phyloP scores from a whole-genome alignment of 2,888 invertebrate genomes.

The Aporophyla lueneburgensis region DNA sequence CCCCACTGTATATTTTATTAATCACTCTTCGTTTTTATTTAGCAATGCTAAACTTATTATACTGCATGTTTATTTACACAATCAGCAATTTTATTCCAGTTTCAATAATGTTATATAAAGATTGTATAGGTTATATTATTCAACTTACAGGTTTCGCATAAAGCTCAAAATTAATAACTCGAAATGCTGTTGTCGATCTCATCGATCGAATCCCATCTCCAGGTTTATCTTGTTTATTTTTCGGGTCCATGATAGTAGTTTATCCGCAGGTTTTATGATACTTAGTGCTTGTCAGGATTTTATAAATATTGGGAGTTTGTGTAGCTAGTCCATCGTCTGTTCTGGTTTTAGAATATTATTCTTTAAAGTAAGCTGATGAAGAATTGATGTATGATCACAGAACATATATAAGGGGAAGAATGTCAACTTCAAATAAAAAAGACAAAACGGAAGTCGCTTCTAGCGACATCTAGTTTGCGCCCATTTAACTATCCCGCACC shows the following conservation, averaged over 20 bases:
- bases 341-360: constrained; percentile 7
- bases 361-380: not conserved
- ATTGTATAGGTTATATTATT: constrained; percentile 20
- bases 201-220: constrained; percentile 95
- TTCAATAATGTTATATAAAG: constrained; percentile 47
- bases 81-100: not conserved
- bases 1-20: not conserved
- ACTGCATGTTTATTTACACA: not conserved
- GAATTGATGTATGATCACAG: not conserved
- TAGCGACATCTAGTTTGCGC: too few relatives aligned
- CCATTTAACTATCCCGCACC: too few relatives aligned
- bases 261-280: not conserved
- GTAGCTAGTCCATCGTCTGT: constrained; percentile 21
- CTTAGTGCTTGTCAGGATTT: not conserved
- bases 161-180: constrained; percentile 96
- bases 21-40: not conserved
- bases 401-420: too few relatives aligned
- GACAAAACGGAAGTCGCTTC: too few relatives aligned
- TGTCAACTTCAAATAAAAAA: too few relatives aligned
- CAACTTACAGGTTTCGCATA: constrained; percentile 97
- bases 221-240: constrained; percentile 85
- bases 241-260: constrained; percentile 30
- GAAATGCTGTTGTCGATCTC: constrained; percentile 94
- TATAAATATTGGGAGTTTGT: not conserved
- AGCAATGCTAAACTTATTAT: not conserved